A percentile compares a stretch with the other conserved stretches of the same genome.
Evolutionary conservation across 2,888 invertebrate genomes (phyloP).

Genomic region (Stenotaenia linearis): DNA sequence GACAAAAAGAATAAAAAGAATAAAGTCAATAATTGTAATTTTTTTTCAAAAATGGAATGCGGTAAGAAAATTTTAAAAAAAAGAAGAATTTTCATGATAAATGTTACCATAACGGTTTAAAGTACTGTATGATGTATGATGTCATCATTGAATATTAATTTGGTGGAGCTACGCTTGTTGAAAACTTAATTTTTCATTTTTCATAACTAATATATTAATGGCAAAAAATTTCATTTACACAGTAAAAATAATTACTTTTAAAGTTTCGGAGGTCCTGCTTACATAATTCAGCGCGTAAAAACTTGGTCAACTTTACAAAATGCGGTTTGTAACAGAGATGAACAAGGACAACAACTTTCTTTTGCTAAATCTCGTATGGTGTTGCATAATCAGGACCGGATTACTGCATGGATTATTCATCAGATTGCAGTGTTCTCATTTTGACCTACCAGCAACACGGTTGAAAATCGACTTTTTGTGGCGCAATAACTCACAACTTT

Average conservation of each 20-base stretch:
- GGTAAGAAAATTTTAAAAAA: not conserved
- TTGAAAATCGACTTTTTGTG: not conserved
- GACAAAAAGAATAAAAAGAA: conserved; percentile 27
- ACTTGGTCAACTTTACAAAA: not conserved
- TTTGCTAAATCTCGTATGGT: not conserved
- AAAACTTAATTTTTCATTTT: too few relatives aligned
- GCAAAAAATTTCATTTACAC: too few relatives aligned
- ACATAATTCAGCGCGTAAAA: not conserved
- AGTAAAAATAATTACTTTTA: too few relatives aligned
- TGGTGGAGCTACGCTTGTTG: too few relatives aligned
- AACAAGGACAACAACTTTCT: not conserved
- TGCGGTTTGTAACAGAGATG: not conserved
- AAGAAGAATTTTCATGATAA: too few relatives aligned
- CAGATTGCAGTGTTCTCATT: not conserved
- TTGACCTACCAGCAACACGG: not conserved
- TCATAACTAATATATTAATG: too few relatives aligned
- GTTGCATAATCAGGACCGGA: not conserved
- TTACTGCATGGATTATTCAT: not conserved
- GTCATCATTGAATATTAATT: too few relatives aligned
- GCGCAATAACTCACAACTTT: not conserved
- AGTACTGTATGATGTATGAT: too few relatives aligned
- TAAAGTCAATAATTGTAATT: not conserved
- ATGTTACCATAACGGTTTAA: too few relatives aligned
- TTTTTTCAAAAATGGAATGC: not conserved
- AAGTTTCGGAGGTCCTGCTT: too few relatives aligned